A percentile compares a stretch with the other conserved stretches of the same genome.
Conservation (phyloP, 2,888 invertebrate species). For the Prostheceraeus crozeri region DNA sequence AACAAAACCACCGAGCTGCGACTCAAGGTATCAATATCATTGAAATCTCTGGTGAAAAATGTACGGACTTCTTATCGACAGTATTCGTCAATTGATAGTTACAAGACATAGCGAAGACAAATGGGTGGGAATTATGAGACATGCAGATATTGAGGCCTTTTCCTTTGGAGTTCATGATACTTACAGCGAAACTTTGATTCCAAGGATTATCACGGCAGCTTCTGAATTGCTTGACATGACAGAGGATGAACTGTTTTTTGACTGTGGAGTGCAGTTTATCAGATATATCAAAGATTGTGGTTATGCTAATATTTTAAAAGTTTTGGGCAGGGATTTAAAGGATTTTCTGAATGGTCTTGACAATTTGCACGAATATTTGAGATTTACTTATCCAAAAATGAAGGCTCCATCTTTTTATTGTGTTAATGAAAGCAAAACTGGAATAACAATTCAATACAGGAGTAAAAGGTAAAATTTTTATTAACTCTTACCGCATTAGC, state of each 20-base stretch:
- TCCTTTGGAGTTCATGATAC: slow-evolving; percentile 72
- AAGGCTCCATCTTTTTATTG: slow-evolving; percentile 91
- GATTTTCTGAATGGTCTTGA: slow-evolving; percentile 88
- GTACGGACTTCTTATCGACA: slow-evolving; percentile 91
- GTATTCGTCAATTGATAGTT: slow-evolving; percentile 82
- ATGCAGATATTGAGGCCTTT: slow-evolving; percentile 75
- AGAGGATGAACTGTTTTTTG: slow-evolving; percentile 75
- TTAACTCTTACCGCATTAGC: no score
- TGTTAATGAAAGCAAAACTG: slow-evolving; percentile 79
- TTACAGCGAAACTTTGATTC: slow-evolving; percentile 80
- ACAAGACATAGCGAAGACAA: slow-evolving; percentile 84
- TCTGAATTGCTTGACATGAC: slow-evolving; percentile 65
- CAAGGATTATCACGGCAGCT: slow-evolving; percentile 64
- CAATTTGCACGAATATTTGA: slow-evolving; percentile 90
- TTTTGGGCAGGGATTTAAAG: slow-evolving; percentile 75
- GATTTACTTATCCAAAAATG: slow-evolving; percentile 83
- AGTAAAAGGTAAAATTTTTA: no score
- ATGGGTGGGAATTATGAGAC: slow-evolving; percentile 80
- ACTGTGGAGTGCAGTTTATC: slow-evolving; percentile 87
- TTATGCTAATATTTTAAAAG: slow-evolving; percentile 65
- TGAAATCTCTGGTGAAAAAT: no score
- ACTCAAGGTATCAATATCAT: no score
- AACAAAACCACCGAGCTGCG: no score
- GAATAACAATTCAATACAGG: slow-evolving; percentile 72
- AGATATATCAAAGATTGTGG: slow-evolving; percentile 87